phyloP scores from a whole-genome alignment of 2,113 vertebrate species.

The Neomonachus schauinslandi region DNA sequence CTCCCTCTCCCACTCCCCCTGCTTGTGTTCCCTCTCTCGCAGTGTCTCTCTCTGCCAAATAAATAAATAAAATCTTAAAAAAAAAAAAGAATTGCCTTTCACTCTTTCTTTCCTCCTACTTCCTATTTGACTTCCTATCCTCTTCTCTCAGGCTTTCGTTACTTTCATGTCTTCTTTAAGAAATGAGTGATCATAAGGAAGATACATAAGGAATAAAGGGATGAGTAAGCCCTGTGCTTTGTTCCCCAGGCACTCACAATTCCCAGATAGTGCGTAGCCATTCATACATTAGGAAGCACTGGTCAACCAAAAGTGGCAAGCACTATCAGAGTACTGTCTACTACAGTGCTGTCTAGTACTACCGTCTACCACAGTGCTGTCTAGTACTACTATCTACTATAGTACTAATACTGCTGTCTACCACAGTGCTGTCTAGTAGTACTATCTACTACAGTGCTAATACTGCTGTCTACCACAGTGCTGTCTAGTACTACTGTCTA shows the following conservation, averaged over 20 bases:
- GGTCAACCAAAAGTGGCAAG: not conserved
- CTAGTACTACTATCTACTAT: too few relatives aligned
- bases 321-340: not conserved
- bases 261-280: not conserved
- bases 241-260: not conserved
- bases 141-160: not conserved
- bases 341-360: not conserved
- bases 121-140: not conserved
- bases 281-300: not conserved
- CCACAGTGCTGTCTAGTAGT: too few relatives aligned
- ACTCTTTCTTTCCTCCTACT: not conserved
- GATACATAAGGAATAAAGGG: not conserved
- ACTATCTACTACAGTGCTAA: too few relatives aligned
- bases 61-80: too few relatives aligned
- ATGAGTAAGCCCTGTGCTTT: too few relatives aligned
- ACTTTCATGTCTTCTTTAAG: not conserved
- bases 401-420: not conserved
- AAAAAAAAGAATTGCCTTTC: too few relatives aligned
- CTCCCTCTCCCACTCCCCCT: too few relatives aligned
- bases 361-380: accelerated
- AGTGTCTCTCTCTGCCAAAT: too few relatives aligned
- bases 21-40: too few relatives aligned
- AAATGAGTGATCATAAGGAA: not conserved
- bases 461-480: too few relatives aligned
- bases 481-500: too few relatives aligned